Conservation (phyloP, 2,113 vertebrate genomes). For the Cephalopholis sonnerati region DNA sequence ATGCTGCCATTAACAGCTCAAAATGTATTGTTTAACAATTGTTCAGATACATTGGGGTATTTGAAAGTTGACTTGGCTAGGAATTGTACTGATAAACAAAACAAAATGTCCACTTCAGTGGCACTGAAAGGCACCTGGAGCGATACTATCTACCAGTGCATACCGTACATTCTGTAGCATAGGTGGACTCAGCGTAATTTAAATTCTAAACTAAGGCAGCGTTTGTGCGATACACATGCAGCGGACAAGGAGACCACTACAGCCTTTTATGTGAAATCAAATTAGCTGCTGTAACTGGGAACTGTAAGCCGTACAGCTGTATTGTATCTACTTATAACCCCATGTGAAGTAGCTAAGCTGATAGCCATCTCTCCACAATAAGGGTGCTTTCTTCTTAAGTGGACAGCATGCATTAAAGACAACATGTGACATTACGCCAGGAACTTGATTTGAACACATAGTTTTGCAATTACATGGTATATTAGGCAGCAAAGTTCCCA, state of each 20-base stretch:
- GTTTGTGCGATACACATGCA: not conserved
- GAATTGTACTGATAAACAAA: not conserved
- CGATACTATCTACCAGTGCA: conserved; percentile 18
- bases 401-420: not conserved
- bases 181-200: not conserved
- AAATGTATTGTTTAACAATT: not conserved
- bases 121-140: not conserved
- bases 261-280: not conserved
- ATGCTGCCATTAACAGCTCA: not conserved
- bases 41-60: not conserved
- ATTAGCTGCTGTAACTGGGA: not conserved
- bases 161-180: conserved; percentile 19
- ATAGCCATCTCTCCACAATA: conserved; percentile 13
- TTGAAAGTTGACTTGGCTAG: not conserved
- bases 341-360: conserved; percentile 18
- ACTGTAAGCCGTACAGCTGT: not conserved
- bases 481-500: conserved; percentile 39
- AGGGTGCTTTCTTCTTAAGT: conserved; percentile 5
- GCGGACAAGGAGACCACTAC: too few species aligned
- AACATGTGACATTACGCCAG: conserved; percentile 38
- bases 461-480: conserved; percentile 31
- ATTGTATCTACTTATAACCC: not conserved
- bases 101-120: conserved; percentile 2
- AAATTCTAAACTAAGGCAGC: not conserved
- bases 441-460: conserved; percentile 49